These are phyloP conservation scores for Gortyna flavago DNA, from an alignment of 2,888 invertebrate genomes.

Conservation along the genomic window DNA sequence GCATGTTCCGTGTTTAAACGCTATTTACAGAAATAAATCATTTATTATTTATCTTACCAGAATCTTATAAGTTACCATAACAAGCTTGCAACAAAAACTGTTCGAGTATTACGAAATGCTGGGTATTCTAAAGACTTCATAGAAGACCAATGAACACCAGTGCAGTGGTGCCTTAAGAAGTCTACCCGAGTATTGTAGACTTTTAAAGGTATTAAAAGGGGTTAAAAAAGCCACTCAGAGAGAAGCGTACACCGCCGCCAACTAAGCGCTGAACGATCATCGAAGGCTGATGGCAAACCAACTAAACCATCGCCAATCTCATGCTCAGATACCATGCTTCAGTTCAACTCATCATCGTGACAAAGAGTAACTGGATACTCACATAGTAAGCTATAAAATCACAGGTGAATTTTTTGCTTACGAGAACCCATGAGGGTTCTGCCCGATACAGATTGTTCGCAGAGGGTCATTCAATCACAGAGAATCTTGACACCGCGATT, in stretches of 20 bases:
- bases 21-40: background rate
- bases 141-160: background rate
- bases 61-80: background rate
- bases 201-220: slow-evolving; percentile 2
- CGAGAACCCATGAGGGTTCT: slow-evolving; percentile 67
- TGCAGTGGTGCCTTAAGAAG: background rate
- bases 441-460: background rate
- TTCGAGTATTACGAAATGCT: background rate
- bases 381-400: slow-evolving; percentile 59
- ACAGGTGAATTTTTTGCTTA: background rate
- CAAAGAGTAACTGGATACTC: slow-evolving; percentile 57
- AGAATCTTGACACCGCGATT: slow-evolving; percentile 18
- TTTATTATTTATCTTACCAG: background rate
- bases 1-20: background rate
- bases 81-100: background rate
- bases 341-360: slow-evolving; percentile 69
- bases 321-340: slow-evolving; percentile 68
- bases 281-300: slow-evolving; percentile 64
- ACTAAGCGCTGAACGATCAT: slow-evolving; percentile 70
- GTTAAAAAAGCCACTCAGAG: slow-evolving; percentile 59
- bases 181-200: background rate
- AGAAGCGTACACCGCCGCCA: slow-evolving; percentile 6
- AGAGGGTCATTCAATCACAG: slow-evolving; percentile 38
- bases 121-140: background rate
- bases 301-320: slow-evolving; percentile 66